phyloP scores from a whole-genome alignment of 2,797 vertebrate genomes.

The Ctenopoma multispine region DNA sequence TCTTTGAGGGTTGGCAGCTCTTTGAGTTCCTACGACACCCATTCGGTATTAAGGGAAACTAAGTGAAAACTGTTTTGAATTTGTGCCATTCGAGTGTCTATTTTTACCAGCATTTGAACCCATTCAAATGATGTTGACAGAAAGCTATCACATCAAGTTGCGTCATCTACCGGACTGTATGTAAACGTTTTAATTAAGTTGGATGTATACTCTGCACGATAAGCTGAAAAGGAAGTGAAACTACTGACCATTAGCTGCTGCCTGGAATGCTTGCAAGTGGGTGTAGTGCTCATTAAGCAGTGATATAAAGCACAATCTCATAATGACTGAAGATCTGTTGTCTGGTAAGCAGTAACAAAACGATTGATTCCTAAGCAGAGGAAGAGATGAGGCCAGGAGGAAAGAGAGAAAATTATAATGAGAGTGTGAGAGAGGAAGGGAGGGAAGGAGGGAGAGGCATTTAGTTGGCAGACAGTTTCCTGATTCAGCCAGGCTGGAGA shows the following conservation, averaged over 20 bases:
- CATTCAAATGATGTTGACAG: slow-evolving; percentile 2
- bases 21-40: slow-evolving; percentile 20
- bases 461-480: slow-evolving; percentile 83
- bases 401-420: slow-evolving; percentile 77
- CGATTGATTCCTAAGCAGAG: slow-evolving; percentile 79
- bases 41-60: background rate
- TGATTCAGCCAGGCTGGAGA: slow-evolving; percentile 85
- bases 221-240: slow-evolving; percentile 12
- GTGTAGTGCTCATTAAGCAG: slow-evolving; percentile 79
- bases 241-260: slow-evolving; percentile 66
- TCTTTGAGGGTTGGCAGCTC: slow-evolving; percentile 19
- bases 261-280: slow-evolving; percentile 69
- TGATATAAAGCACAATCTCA: slow-evolving; percentile 81
- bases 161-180: slow-evolving; percentile 29
- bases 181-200: slow-evolving; percentile 58
- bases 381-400: slow-evolving; percentile 64
- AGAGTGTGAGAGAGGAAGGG: slow-evolving; percentile 62
- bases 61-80: slow-evolving; percentile 9
- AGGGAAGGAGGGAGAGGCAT: slow-evolving; percentile 63
- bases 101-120: slow-evolving; percentile 7
- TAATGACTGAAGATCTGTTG: slow-evolving; percentile 84
- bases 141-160: slow-evolving; percentile 12
- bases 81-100: background rate
- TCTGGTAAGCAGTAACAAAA: slow-evolving; percentile 84
- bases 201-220: slow-evolving; percentile 16